Percentiles rank a stretch among this genome's conserved stretches.
Conservation (phyloP, 2,797 vertebrate genomes). For the Phalloptychus januarius region DNA sequence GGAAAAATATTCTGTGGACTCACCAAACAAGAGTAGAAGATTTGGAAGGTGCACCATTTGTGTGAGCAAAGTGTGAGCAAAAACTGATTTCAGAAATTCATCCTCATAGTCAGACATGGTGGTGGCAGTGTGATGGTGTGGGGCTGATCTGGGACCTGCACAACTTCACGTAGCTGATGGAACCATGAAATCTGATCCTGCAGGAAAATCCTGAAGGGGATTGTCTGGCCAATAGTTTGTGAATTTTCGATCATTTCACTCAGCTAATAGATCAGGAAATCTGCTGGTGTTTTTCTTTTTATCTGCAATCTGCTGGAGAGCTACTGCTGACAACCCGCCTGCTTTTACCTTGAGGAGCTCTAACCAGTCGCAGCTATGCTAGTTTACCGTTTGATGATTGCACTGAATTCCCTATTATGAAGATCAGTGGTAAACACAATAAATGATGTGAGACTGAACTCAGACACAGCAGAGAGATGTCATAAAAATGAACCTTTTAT, state of each 20-base stretch:
- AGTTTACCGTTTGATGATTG: slow-evolving; percentile 59
- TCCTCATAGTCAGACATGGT: background rate
- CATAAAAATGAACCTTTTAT: slow-evolving; percentile 29
- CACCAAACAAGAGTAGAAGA: background rate
- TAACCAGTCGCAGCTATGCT: slow-evolving; percentile 39
- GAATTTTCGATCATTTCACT: background rate
- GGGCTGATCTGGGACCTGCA: background rate
- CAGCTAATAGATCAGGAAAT: background rate
- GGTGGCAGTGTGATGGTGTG: background rate
- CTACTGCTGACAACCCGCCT: slow-evolving; percentile 53
- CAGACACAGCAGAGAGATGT: slow-evolving; percentile 27
- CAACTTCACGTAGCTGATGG: background rate
- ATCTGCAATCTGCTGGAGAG: slow-evolving; percentile 10
- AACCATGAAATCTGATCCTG: background rate
- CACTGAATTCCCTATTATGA: slow-evolving; percentile 58
- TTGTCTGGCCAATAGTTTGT: background rate
- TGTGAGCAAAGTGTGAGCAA: background rate
- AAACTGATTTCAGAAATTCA: background rate
- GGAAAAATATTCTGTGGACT: background rate
- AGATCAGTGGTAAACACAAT: slow-evolving; percentile 54
- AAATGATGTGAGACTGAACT: slow-evolving; percentile 48
- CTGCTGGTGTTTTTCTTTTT: slow-evolving; percentile 26
- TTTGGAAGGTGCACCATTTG: background rate
- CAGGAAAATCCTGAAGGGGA: background rate
- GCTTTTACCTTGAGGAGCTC: slow-evolving; percentile 59